Evolutionary conservation across 2,113 vertebrate genomes (phyloP).

Genomic region (Opisthocomus hoazin): DNA sequence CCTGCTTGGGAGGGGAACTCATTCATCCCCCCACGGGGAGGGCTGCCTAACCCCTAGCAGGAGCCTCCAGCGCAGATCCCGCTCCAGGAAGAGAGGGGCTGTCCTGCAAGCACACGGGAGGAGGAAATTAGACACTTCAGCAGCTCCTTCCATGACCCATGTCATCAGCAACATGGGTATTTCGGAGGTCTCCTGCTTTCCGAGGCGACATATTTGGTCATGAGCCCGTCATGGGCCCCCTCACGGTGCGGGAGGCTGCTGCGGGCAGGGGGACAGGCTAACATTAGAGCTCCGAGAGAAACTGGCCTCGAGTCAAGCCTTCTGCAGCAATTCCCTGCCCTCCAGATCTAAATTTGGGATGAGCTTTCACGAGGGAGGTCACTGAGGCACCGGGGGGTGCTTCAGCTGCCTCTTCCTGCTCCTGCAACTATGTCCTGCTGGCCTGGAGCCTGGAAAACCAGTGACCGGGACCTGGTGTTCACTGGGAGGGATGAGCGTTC

Average conservation of each 20-base stretch:
- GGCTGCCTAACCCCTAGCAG: no score
- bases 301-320: not conserved
- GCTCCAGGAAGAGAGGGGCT: not conserved
- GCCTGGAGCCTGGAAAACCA: conserved; percentile 31
- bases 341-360: conserved; percentile 39
- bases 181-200: not conserved
- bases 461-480: not conserved
- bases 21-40: rapidly evolving
- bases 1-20: not conserved
- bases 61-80: not conserved
- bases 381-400: not conserved
- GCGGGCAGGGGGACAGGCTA: not conserved
- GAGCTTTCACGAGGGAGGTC: conserved; percentile 24
- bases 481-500: not conserved
- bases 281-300: not conserved
- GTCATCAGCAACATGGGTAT: not conserved
- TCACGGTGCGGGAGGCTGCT: rapidly evolving
- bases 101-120: not conserved
- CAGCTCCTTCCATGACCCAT: not conserved
- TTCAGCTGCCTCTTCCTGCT: conserved; percentile 41
- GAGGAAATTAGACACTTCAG: not conserved
- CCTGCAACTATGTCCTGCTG: not conserved
- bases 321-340: not conserved
- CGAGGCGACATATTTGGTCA: not conserved
- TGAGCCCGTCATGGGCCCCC: rapidly evolving